These are phyloP conservation scores for Caenorhabditis tropicalis DNA, from an alignment of 1,140 invertebrate genomes.

Conservation along the genomic window DNA sequence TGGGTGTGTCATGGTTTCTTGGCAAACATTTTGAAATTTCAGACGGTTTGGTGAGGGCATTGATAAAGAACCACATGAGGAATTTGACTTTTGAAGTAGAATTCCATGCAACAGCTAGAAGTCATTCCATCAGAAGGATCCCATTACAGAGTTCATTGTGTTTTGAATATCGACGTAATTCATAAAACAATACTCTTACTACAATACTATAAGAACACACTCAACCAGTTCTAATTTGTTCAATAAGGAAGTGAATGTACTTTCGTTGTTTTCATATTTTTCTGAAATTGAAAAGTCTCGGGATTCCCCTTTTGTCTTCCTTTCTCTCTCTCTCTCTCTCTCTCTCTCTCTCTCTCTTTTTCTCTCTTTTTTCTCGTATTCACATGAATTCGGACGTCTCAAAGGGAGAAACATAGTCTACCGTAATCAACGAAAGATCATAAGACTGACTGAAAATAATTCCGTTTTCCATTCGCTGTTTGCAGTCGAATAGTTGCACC, in stretches of 20 bases:
- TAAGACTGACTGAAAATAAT: slow-evolving; percentile 5
- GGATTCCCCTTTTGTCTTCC: background rate
- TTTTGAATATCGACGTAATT: background rate
- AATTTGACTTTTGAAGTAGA: no score
- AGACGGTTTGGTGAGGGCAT: no score
- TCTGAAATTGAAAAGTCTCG: background rate
- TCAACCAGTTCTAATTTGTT: background rate
- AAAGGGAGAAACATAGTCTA: background rate
- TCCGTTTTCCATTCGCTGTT: background rate
- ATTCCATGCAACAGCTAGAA: no score
- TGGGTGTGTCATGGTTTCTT: background rate
- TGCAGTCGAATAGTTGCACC: slow-evolving; percentile 22
- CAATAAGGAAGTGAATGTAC: slow-evolving; percentile 5
- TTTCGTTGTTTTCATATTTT: background rate
- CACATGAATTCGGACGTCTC: background rate
- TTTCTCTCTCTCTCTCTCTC: no score
- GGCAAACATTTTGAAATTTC: background rate
- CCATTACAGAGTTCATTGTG: no score
- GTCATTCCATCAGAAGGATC: no score
- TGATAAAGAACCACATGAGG: no score
- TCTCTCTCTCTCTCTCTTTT: no score
- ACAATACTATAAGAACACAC: background rate
- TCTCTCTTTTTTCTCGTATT: no score
- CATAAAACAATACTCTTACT: background rate
- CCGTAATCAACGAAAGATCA: slow-evolving; percentile 8